Percentiles rank a stretch among this genome's conserved stretches.
These are phyloP conservation scores for Hyaena hyaena DNA, from an alignment of 2,113 vertebrate genomes.

Conservation along the genomic window DNA sequence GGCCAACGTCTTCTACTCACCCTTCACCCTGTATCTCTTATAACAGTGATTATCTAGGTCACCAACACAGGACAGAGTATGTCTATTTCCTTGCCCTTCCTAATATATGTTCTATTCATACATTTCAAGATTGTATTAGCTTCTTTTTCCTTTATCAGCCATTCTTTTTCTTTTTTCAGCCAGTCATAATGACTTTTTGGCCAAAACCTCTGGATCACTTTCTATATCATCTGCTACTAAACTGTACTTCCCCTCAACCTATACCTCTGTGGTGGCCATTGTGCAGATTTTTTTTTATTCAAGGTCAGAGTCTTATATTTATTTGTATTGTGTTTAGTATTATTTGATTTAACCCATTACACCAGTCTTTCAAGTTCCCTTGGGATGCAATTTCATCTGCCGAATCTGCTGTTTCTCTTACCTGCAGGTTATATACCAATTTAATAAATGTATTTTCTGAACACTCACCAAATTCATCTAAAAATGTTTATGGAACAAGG, in stretches of 20 bases:
- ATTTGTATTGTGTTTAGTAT: conserved; percentile 30
- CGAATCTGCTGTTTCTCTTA: conserved; percentile 1
- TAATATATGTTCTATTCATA: background rate
- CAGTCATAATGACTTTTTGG: background rate
- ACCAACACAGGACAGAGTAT: background rate
- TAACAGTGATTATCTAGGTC: background rate
- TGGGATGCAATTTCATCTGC: background rate
- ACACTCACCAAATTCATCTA: background rate
- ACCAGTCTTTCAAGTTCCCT: background rate
- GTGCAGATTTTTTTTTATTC: background rate
- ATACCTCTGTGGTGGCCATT: background rate
- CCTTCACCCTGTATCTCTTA: background rate
- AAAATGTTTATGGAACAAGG: background rate
- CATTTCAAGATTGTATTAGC: background rate
- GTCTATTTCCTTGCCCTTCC: background rate
- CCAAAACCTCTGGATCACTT: background rate
- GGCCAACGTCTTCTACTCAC: background rate
- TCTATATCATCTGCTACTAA: background rate
- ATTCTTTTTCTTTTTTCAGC: background rate
- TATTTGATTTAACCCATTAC: background rate
- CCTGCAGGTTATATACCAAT: conserved; percentile 2
- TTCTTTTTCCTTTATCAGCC: background rate
- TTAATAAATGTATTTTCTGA: conserved; percentile 38
- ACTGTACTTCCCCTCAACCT: background rate
- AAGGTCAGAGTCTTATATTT: background rate